phyloP scores from a whole-genome alignment of 2,797 vertebrate species.

The Alauda arvensis region DNA sequence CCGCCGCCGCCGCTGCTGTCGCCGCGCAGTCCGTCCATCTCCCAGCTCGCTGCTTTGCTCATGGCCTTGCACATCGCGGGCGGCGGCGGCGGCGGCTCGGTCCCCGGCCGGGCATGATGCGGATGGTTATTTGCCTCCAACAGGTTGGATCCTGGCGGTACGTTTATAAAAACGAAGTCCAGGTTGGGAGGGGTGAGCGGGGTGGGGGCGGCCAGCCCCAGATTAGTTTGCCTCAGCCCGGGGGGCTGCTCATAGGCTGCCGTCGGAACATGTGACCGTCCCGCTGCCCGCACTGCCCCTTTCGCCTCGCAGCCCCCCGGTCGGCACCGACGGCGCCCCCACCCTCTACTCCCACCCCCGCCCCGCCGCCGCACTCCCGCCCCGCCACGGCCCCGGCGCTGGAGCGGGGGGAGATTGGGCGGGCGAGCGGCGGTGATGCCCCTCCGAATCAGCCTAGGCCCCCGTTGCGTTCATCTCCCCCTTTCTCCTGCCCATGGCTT shows the following conservation, averaged over 20 bases:
- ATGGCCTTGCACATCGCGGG: slow-evolving; percentile 69
- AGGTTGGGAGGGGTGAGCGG: slow-evolving; percentile 72
- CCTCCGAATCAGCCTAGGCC: neutral
- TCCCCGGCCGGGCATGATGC: slow-evolving; percentile 63
- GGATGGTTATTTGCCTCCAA: slow-evolving; percentile 68
- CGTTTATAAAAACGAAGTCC: slow-evolving; percentile 80
- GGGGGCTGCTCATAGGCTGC: slow-evolving; percentile 65
- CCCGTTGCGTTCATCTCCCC: neutral
- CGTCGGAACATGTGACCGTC: slow-evolving; percentile 65
- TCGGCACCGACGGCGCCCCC: neutral
- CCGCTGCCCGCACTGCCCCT: slow-evolving; percentile 47
- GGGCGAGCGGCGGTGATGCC: neutral
- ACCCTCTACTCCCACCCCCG: slow-evolving; percentile 1
- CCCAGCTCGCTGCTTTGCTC: slow-evolving; percentile 73
- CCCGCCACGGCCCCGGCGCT: neutral
- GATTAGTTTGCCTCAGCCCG: slow-evolving; percentile 57
- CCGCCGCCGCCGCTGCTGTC: slow-evolving; percentile 62
- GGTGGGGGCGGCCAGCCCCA: slow-evolving; percentile 60
- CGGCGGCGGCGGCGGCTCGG: slow-evolving; percentile 55
- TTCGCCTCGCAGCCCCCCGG: slow-evolving; percentile 31
- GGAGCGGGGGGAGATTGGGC: neutral
- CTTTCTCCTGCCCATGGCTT: neutral
- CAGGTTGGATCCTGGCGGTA: slow-evolving; percentile 78
- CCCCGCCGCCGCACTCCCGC: neutral
- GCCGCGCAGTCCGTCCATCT: slow-evolving; percentile 75